phyloP scores from a whole-genome alignment of 2,797 vertebrate genomes.

The Gouania willdenowi region DNA sequence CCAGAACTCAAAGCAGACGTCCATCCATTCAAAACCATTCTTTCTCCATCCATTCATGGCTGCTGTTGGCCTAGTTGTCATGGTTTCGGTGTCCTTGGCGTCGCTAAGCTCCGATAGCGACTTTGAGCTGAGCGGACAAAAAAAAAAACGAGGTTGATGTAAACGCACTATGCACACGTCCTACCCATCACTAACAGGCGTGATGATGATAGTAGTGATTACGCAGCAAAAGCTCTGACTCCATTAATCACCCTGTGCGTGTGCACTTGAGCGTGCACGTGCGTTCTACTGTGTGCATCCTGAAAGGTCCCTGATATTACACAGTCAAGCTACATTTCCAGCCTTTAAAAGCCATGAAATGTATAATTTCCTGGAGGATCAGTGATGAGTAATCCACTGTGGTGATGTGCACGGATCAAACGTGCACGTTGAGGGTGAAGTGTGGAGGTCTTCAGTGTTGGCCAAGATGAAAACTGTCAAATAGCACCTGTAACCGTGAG shows the following conservation, averaged over 20 bases:
- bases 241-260: constrained; percentile 26
- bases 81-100: constrained; percentile 57
- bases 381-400: background rate
- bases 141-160: constrained; percentile 20
- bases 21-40: constrained; percentile 29
- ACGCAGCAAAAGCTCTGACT: constrained; percentile 2
- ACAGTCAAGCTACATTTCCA: constrained; percentile 8
- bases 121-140: constrained; percentile 25
- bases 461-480: constrained; percentile 10
- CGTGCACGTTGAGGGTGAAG: constrained; percentile 6
- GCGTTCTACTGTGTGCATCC: constrained; percentile 1
- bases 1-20: no score
- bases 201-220: constrained; percentile 2
- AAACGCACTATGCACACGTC: background rate
- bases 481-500: constrained; percentile 39
- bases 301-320: constrained; percentile 28
- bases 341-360: constrained; percentile 38
- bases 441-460: constrained; percentile 13
- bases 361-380: constrained; percentile 9
- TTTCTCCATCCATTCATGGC: constrained; percentile 52
- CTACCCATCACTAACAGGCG: background rate
- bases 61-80: constrained; percentile 54
- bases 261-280: background rate
- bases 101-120: constrained; percentile 38
- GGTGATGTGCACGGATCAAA: background rate